A percentile compares a stretch with the other conserved stretches of the same genome.
These are phyloP conservation scores for Chlorospingus flavigularis DNA, from an alignment of 2,797 vertebrate genomes.

Conservation along the genomic window DNA sequence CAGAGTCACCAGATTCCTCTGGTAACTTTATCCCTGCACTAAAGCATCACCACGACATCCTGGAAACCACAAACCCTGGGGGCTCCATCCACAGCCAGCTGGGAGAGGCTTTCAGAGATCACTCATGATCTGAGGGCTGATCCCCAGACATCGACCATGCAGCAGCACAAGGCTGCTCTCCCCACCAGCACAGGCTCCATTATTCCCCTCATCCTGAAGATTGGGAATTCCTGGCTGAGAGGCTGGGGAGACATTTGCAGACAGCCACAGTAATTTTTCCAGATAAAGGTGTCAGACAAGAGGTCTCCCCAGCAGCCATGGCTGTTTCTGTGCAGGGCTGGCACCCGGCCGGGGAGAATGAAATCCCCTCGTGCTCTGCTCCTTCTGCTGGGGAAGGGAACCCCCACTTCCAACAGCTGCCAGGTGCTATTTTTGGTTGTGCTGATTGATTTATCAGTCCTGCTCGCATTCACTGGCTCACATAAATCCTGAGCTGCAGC, in stretches of 20 bases:
- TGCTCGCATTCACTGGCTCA: neutral
- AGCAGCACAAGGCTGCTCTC: neutral
- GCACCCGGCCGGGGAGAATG: neutral
- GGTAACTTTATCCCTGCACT: neutral
- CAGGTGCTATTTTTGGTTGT: neutral
- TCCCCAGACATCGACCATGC: rapidly evolving
- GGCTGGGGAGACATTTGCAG: neutral
- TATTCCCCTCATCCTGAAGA: neutral
- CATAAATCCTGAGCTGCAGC: neutral
- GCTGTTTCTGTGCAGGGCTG: neutral
- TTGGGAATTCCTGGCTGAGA: neutral
- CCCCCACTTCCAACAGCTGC: slow-evolving; percentile 30
- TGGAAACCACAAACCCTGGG: neutral
- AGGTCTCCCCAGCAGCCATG: neutral
- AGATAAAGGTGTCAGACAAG: neutral
- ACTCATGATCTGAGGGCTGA: neutral
- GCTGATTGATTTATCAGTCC: slow-evolving; percentile 49
- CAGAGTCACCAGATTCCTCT: slow-evolving; percentile 25
- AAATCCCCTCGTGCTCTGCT: neutral
- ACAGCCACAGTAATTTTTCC: slow-evolving; percentile 24
- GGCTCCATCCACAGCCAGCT: neutral
- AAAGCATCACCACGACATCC: neutral
- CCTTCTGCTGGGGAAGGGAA: neutral
- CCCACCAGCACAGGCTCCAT: rapidly evolving
- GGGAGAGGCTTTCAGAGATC: neutral